Evolutionary conservation across 2,888 invertebrate species (phyloP), one percentile per base, ranked within the genome.

Genomic region (Synanthedon myopaeformis): DNA sequence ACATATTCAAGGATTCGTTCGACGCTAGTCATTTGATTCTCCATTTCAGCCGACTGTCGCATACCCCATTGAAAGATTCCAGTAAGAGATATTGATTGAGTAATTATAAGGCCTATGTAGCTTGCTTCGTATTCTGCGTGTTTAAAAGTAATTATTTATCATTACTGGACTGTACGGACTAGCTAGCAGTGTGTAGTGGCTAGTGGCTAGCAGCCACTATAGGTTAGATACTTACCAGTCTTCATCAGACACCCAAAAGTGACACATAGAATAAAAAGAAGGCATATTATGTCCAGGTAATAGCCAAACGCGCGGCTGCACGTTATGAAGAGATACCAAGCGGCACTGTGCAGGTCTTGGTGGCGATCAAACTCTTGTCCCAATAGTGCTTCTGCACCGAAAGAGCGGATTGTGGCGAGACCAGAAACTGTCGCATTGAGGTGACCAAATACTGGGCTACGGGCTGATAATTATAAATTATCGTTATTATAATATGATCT

Each of bases 371-470:
- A 90, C 64, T 91, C 90, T 12, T 79, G 72, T 1, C 85, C 81
- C 52, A 96, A 87, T 5, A 91, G 89, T 1, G 85, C 66, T 72
- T 95, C 91, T 0, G 92, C 92, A 1, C 90, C 89, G 64, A 92
- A 94, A 0, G 95, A 93, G 54, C 96, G 83, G 51, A 96, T 93
- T 0, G 95, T 95, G 0, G 93, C 91, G 19, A 96, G 76, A 0
- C 96, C 96, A 61, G 93, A 90, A 3, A 96, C 84, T 0, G 94
- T 92, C 8, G 94, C 92, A 67, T 92, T 94, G 42, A 96, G 81
- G 72, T 96, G 95, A 1, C 93, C 91, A 72, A 94, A 96, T 0
- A 96, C 93, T 1, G 96, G 96, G 67, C 95, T 94, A 54, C 94
- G 90, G 61, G 94, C 95, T 95, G 82, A 53, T 45, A 45, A 45